Conservation (phyloP, 1,140 invertebrate genomes). For the Cotesia glomerata region DNA sequence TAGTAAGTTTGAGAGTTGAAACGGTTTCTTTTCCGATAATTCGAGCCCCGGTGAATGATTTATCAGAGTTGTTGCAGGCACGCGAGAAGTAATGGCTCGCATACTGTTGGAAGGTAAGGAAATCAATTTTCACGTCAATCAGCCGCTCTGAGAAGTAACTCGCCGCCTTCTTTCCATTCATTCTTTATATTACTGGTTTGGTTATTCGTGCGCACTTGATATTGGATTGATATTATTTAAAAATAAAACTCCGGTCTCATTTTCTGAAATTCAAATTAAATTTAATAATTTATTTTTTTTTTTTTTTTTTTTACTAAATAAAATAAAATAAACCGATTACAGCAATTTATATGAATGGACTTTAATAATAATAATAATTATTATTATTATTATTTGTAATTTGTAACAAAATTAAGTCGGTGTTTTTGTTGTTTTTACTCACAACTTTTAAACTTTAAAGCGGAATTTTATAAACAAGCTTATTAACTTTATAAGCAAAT, state of each 20-base stretch:
- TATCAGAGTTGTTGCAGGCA: slow-evolving; percentile 27
- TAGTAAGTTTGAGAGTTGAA: not conserved
- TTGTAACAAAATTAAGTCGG: too few species aligned
- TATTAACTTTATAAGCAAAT: too few species aligned
- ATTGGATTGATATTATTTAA: not conserved
- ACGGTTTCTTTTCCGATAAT: slow-evolving; percentile 14
- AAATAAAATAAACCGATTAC: too few species aligned
- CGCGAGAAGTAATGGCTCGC: slow-evolving; percentile 25
- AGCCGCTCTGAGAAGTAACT: not conserved
- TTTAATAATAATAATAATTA: too few species aligned
- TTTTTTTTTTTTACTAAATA: too few species aligned
- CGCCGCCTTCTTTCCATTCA: not conserved
- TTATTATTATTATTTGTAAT: too few species aligned
- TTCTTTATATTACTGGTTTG: not conserved
- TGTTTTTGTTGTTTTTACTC: too few species aligned
- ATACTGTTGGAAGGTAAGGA: slow-evolving; percentile 15
- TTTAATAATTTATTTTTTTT: too few species aligned
- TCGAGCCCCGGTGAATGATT: slow-evolving; percentile 20
- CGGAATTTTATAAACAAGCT: too few species aligned
- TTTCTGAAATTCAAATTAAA: not conserved
- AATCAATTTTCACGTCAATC: slow-evolving; percentile 33
- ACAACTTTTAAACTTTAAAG: too few species aligned
- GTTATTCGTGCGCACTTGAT: not conserved
- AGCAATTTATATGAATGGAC: too few species aligned
- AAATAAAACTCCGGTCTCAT: not conserved